Conservation (phyloP, 1,140 invertebrate species). For the Kradibia gibbosae region DNA sequence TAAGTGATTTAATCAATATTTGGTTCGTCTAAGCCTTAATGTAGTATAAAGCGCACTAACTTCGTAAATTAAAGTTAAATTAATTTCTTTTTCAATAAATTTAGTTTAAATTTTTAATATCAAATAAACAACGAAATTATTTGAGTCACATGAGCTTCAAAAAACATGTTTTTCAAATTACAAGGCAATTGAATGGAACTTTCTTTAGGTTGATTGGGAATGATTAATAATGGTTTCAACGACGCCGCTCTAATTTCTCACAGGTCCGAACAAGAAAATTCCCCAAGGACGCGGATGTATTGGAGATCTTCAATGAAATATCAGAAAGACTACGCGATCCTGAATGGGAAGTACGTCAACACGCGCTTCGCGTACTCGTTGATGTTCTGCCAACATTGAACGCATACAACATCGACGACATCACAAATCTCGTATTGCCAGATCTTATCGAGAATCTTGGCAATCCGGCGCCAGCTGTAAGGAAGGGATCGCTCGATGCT, state of each 20-base stretch:
- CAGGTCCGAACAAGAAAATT: constrained; percentile 69
- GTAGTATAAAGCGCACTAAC: too few relatives aligned
- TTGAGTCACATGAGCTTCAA: too few relatives aligned
- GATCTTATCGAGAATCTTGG: constrained; percentile 83
- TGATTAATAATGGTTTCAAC: background rate
- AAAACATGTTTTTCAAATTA: too few relatives aligned
- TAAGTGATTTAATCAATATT: too few relatives aligned
- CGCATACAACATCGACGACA: constrained; percentile 72
- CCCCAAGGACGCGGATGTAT: constrained; percentile 76
- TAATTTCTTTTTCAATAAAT: too few relatives aligned
- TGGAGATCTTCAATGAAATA: constrained; percentile 79
- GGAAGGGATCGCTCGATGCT: constrained; percentile 82
- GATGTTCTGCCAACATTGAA: constrained; percentile 80
- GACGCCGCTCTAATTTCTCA: background rate
- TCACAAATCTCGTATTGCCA: constrained; percentile 75
- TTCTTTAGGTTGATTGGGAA: background rate
- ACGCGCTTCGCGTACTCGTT: constrained; percentile 82
- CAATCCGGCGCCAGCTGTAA: constrained; percentile 82
- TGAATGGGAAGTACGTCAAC: constrained; percentile 86
- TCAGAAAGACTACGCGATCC: constrained; percentile 81
- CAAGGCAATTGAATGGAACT: too few relatives aligned
- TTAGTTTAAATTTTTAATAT: too few relatives aligned
- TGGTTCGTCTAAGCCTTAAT: too few relatives aligned
- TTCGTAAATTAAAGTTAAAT: too few relatives aligned
- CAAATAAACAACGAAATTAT: too few relatives aligned